A percentile compares a stretch with the other conserved stretches of the same genome.
Conservation (phyloP, 23 tunicate species). For the Clavelina lepadiformis region DNA sequence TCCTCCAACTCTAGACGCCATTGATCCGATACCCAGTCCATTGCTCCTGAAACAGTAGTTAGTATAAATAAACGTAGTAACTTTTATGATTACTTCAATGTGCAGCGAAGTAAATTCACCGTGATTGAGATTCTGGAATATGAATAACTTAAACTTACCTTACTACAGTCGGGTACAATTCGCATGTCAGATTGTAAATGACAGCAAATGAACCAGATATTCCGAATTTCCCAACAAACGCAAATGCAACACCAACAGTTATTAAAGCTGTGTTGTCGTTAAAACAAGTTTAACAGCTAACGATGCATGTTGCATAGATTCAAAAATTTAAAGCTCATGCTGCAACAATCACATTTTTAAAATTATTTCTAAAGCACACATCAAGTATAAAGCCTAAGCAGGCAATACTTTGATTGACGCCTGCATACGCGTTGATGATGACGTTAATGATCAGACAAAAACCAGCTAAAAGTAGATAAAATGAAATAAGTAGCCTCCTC, state of each 20-base stretch:
- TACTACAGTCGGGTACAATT: constrained; percentile 69
- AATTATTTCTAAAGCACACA: too few species aligned
- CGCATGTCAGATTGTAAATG: constrained; percentile 53
- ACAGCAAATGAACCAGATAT: constrained; percentile 41
- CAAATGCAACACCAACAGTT: constrained; percentile 55
- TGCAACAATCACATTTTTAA: too few species aligned
- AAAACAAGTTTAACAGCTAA: too few species aligned
- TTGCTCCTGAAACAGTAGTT: too few species aligned
- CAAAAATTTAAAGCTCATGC: too few species aligned
- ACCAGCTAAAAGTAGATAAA: constrained; percentile 27
- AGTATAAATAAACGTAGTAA: too few species aligned
- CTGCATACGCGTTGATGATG: constrained; percentile 31
- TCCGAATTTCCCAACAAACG: constrained; percentile 69
- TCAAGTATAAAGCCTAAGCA: too few species aligned
- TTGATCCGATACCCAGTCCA: constrained; percentile 59
- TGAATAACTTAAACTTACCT: too few species aligned
- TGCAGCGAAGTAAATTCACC: too few species aligned
- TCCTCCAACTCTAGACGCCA: constrained; percentile 58
- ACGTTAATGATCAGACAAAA: constrained; percentile 24
- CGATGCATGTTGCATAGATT: too few species aligned
- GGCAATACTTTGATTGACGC: constrained; percentile 34
- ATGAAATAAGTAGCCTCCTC: constrained; percentile 29
- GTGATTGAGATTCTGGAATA: too few species aligned
- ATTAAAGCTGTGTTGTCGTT: constrained; percentile 60
- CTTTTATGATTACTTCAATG: too few species aligned